Base-by-base conservation (phyloP, 1,140 invertebrate genomes). In the Diabrotica virgifera region DNA sequence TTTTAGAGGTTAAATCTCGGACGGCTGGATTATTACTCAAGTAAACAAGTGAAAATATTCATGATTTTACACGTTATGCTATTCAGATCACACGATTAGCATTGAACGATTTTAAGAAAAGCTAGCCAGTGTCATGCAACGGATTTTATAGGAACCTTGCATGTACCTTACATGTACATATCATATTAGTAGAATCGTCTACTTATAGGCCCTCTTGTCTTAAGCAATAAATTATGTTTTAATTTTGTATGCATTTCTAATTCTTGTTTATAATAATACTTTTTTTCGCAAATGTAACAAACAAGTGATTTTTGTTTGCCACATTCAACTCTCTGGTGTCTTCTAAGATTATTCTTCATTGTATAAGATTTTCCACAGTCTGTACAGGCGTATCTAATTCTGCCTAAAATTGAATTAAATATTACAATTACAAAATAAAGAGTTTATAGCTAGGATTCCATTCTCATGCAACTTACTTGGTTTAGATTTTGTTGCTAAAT, bases 361-460 rank as follows among this genome's bases (percentile, higher is more conserved):
- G 82, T 85, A 78, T 90, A 90, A 12, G 84, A 83, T 72, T 88
- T 86, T n/a, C 85, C 85, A 71, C 88, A 90, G 36, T 13, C 54
- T 3, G 14, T 52, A 37, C 71, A 72, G 3, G 38, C 13, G 50
- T 59, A 38, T 8, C 58, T 36, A 12, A 12, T 51, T 24, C 24
- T 59, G 11, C 58, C 58, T 59, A 50, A 24, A 59, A 59, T 3
- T 11, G 9, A 24, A n/a, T 14, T 56, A 35, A 35, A 56, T 14
- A 14, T 56, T 56, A 24, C 24, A 24, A 24, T 24, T 24, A 24
- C 24, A 24, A 24, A 24, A 24, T 24, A 24, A 24, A 24, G 24
- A 24, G 4, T 24, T 2, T 24, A 24, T 24, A 24, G 24, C 24
- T 24, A 24, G 1, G 24, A 24, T 24, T 24, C 4, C 24, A 46